phyloP scores from a whole-genome alignment of 2,888 invertebrate genomes.

The Chaetogeoica ovagalla region DNA sequence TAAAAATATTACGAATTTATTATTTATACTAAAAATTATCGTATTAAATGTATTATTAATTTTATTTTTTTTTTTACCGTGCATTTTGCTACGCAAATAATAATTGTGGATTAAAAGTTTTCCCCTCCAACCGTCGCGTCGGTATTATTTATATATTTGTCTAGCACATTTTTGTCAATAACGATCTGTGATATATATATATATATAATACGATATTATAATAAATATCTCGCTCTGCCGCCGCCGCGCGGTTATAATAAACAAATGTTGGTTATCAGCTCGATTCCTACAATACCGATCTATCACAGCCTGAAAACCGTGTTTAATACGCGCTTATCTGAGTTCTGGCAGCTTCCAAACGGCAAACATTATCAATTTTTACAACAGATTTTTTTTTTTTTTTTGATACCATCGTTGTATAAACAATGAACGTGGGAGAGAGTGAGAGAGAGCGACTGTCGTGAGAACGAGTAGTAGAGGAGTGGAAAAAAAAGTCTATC shows the following conservation, averaged over 20 bases:
- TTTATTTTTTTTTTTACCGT: too few relatives aligned
- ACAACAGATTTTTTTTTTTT: slow-evolving; percentile 27
- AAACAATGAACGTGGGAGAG: slow-evolving; percentile 34
- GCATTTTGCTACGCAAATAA: too few relatives aligned
- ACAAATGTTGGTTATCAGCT: slow-evolving; percentile 23
- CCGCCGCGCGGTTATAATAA: slow-evolving; percentile 11
- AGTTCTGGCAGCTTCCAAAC: slow-evolving; percentile 38
- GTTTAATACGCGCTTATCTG: slow-evolving; percentile 48
- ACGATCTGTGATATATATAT: neutral
- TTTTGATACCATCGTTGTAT: slow-evolving; percentile 26
- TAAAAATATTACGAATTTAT: too few relatives aligned
- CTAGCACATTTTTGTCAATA: neutral
- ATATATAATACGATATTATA: neutral
- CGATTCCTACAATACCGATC: slow-evolving; percentile 42
- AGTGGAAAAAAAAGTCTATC: slow-evolving; percentile 1
- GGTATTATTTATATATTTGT: too few relatives aligned
- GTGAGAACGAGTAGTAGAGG: neutral
- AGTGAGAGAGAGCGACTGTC: slow-evolving; percentile 13
- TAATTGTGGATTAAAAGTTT: too few relatives aligned
- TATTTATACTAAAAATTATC: too few relatives aligned
- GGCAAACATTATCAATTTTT: slow-evolving; percentile 52
- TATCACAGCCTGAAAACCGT: slow-evolving; percentile 28
- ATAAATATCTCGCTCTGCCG: neutral
- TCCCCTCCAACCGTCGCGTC: too few relatives aligned
- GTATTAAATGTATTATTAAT: too few relatives aligned